Conservation (phyloP, 2,113 vertebrate genomes). For the Siphamia tubifer region DNA sequence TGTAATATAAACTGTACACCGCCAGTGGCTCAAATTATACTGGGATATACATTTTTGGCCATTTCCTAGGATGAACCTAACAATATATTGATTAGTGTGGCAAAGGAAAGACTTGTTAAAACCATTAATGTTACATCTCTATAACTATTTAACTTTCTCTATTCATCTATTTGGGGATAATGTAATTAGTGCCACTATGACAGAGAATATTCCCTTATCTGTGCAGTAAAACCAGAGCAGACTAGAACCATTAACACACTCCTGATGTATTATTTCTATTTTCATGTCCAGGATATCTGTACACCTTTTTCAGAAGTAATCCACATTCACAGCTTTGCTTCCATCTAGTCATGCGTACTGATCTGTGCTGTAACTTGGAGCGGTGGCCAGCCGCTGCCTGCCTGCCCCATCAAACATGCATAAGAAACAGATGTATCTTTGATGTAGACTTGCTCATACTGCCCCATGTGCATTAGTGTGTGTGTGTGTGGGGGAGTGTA, state of each 20-base stretch:
- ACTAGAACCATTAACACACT: neutral
- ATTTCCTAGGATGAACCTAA: too few relatives aligned
- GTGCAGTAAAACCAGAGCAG: neutral
- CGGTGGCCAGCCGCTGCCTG: conserved; percentile 51
- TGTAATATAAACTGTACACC: too few relatives aligned
- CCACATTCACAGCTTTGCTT: conserved; percentile 4
- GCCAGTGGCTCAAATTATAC: too few relatives aligned
- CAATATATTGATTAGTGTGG: too few relatives aligned
- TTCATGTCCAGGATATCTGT: neutral
- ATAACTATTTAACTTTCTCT: too few relatives aligned
- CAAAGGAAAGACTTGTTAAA: too few relatives aligned
- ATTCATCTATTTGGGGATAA: too few relatives aligned
- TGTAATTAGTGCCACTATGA: too few relatives aligned
- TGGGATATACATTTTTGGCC: too few relatives aligned
- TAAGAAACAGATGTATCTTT: conserved; percentile 73
- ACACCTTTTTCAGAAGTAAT: neutral
- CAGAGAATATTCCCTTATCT: too few relatives aligned
- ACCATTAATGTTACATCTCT: too few relatives aligned
- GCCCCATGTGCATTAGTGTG: conserved; percentile 17
- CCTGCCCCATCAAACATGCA: conserved; percentile 68
- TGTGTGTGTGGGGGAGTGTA: neutral
- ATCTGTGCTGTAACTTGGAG: conserved; percentile 37
- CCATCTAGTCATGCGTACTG: conserved; percentile 43
- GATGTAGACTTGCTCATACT: conserved; percentile 57
- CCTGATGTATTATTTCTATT: neutral